phyloP scores from a whole-genome alignment of 2,888 invertebrate species.

The Pelosia muscerda region DNA sequence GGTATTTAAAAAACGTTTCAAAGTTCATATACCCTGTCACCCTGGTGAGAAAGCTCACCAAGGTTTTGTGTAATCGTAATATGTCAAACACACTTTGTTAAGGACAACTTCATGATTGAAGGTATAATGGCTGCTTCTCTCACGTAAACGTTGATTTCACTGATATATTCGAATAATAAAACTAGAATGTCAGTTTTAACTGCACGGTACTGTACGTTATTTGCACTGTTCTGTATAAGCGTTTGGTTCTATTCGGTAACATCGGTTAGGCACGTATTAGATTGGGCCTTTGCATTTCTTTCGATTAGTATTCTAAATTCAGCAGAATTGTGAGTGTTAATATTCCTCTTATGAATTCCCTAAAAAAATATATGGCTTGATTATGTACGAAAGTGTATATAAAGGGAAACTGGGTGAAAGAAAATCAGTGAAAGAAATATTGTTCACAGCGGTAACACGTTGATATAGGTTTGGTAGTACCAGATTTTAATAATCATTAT shows the following conservation, averaged over 20 bases:
- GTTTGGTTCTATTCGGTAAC: neutral
- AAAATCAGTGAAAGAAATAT: slow-evolving; percentile 21
- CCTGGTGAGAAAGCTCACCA: no score
- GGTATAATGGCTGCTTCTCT: no score
- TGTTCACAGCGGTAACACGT: slow-evolving; percentile 16
- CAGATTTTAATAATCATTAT: slow-evolving; percentile 7
- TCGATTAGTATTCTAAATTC: neutral
- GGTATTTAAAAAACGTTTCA: no score
- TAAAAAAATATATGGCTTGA: neutral
- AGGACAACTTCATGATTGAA: no score
- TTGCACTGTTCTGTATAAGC: neutral
- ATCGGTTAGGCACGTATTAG: neutral
- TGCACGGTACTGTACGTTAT: neutral
- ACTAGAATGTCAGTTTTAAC: neutral
- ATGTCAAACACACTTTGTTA: no score
- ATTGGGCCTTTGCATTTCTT: neutral
- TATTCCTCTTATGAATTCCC: neutral
- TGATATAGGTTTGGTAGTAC: neutral
- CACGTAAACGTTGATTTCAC: no score
- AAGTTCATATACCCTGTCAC: no score
- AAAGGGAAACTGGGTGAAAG: slow-evolving; percentile 26
- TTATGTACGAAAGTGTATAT: slow-evolving; percentile 33
- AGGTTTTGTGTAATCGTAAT: no score
- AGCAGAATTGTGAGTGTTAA: neutral
- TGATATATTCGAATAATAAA: neutral